Percentiles rank a stretch among this genome's conserved stretches.
phyloP scores from a whole-genome alignment of 2,113 vertebrate species.

The Protobothrops mucrosquamatus region DNA sequence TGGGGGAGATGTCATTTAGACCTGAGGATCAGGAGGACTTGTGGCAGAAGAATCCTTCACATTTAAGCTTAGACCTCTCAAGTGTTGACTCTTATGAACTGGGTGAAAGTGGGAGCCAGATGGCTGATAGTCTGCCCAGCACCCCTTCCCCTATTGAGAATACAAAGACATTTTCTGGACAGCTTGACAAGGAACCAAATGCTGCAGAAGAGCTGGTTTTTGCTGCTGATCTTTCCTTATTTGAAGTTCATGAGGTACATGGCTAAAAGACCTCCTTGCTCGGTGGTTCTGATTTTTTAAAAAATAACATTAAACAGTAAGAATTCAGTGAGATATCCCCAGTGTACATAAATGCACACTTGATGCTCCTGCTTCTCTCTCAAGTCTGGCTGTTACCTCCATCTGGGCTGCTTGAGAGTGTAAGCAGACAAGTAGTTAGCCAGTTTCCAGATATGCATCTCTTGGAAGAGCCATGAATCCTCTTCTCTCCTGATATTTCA shows the following conservation, averaged over 20 bases:
- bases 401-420: not conserved
- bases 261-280: not conserved
- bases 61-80: conserved; percentile 84
- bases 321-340: not conserved
- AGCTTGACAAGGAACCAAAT: conserved; percentile 73
- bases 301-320: not conserved
- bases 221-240: conserved; percentile 78
- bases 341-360: not conserved
- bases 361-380: not conserved
- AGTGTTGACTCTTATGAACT: conserved; percentile 79
- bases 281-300: not conserved
- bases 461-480: not conserved
- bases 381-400: not conserved
- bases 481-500: not conserved
- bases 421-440: not conserved
- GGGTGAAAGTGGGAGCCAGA: conserved; percentile 78
- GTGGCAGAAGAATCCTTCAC: conserved; percentile 79
- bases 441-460: not conserved
- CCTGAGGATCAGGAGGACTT: conserved; percentile 69
- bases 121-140: conserved; percentile 85
- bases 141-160: conserved; percentile 89
- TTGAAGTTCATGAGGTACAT: conserved; percentile 85
- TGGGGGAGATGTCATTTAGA: conserved; percentile 72
- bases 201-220: conserved; percentile 65
- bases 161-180: conserved; percentile 79